These are phyloP conservation scores for Ibycter americanus DNA, from an alignment of 2,797 vertebrate species.

Conservation along the genomic window DNA sequence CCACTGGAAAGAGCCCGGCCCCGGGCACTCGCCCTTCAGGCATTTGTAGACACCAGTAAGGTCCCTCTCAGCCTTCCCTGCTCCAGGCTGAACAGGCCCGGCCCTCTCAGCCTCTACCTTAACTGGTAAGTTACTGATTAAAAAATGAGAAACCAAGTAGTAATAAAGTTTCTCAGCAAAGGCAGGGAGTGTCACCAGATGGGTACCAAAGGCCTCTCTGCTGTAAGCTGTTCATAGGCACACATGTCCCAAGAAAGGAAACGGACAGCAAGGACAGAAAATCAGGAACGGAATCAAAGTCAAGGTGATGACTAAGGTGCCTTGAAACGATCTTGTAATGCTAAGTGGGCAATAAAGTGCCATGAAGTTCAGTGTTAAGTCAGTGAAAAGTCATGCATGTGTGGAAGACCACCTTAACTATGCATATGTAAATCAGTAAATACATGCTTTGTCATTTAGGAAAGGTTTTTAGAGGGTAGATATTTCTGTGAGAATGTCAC, in stretches of 20 bases:
- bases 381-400: fast-evolving
- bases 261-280: fast-evolving
- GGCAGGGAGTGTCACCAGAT: fast-evolving
- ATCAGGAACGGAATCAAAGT: fast-evolving
- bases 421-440: fast-evolving
- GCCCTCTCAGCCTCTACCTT: no score
- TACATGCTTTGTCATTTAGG: not conserved
- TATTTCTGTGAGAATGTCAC: fast-evolving
- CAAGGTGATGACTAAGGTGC: not conserved
- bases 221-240: fast-evolving
- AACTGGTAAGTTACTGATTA: fast-evolving
- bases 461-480: not conserved
- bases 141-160: fast-evolving
- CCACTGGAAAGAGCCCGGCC: no score
- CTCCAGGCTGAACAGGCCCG: no score
- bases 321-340: not conserved
- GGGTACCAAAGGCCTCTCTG: not conserved
- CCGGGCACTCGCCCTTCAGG: no score
- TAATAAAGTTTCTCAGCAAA: fast-evolving
- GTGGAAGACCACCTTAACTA: not conserved
- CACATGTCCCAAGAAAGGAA: no score
- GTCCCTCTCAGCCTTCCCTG: no score
- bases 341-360: not conserved
- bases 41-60: no score
- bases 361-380: not conserved